Evolutionary conservation across 2,888 invertebrate genomes (phyloP), one percentile per base, ranked within the genome.

Genomic region (Melanostoma mellinum): DNA sequence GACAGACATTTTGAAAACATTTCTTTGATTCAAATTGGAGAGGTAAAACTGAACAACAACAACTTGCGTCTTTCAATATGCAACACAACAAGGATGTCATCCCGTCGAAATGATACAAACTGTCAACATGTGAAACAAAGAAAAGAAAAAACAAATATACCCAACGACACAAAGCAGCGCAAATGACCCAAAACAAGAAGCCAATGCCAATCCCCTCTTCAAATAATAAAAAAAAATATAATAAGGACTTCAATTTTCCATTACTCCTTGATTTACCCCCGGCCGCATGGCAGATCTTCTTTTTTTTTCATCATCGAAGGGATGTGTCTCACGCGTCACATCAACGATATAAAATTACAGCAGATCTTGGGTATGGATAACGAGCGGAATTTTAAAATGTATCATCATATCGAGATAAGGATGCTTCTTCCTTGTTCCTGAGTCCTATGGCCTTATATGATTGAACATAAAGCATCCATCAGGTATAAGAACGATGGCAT

Each of bases 181-280:
- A 85, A 85, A 85, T 85, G 85, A 85, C 85, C 85, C 85, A 85
- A 85, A 76, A 85, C 85, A 85, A 85, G 85, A 84, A 79, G 84
- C 84, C 74, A 79, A 67, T 75, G 42, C 40, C 65, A 55, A 55
- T 35, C 63, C 82, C 82, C 82, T 82, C 82, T 82, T 82, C 82
- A 77, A 78, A 53, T 56, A 56, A 67, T 8, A 40, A 9, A 5
- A 40, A 10, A 6, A 20, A 42, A 75, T 74, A 79, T 75, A 79
- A 79, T 71, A 75, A 79, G 79, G 84, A 84, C 84, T 79, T 84
- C 79, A 84, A 75, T 84, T 84, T 79, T 79, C 84, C 84, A 84
- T 84, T 84, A 84, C 74, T 61, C 73, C 50, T 56, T 71, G 72
- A 72, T 72, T 55, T 69, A 75, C 81, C 72, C 76, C 81, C 72